These are phyloP conservation scores for Lissocephala sabroskyi DNA, from an alignment of 2,888 invertebrate species.

Conservation along the genomic window DNA sequence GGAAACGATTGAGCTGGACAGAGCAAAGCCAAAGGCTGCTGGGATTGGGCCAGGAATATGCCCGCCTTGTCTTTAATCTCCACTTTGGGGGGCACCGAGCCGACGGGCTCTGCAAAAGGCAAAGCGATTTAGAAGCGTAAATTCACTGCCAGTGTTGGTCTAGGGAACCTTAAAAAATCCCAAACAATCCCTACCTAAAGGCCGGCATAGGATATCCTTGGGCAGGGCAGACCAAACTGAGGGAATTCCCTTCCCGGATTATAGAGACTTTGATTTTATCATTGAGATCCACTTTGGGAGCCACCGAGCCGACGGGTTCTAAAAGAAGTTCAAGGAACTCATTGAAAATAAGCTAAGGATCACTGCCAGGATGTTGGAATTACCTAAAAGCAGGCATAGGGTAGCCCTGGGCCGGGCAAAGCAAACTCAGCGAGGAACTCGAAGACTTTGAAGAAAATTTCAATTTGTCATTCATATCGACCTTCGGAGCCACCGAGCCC, in stretches of 20 bases:
- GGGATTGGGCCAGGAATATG: slow-evolving; percentile 40
- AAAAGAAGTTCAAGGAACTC: slow-evolving; percentile 28
- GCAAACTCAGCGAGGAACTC: slow-evolving; percentile 76
- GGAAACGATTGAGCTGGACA: slow-evolving; percentile 83
- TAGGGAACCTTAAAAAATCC: too few relatives aligned
- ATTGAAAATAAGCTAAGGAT: slow-evolving; percentile 5
- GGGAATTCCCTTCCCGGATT: slow-evolving; percentile 62
- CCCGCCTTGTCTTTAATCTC: slow-evolving; percentile 76
- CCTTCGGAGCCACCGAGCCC: slow-evolving; percentile 76
- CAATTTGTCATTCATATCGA: slow-evolving; percentile 79
- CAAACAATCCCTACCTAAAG: not conserved
- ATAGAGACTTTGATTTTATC: slow-evolving; percentile 71
- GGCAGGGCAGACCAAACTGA: slow-evolving; percentile 81
- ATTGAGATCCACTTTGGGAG: slow-evolving; percentile 75
- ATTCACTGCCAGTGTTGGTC: too few relatives aligned
- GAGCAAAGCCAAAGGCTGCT: slow-evolving; percentile 71
- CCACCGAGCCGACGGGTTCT: slow-evolving; percentile 74
- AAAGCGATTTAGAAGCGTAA: too few relatives aligned
- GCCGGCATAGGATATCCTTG: slow-evolving; percentile 77
- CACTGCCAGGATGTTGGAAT: slow-evolving; percentile 36
- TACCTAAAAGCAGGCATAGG: slow-evolving; percentile 77
- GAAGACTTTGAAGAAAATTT: slow-evolving; percentile 75
- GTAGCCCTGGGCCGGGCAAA: slow-evolving; percentile 85
- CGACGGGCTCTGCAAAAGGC: slow-evolving; percentile 72
- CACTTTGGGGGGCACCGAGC: slow-evolving; percentile 76